Percentiles rank a stretch among this genome's conserved stretches.
phyloP scores from a whole-genome alignment of 2,888 invertebrate genomes.

The Didymodactylos carnosus region DNA sequence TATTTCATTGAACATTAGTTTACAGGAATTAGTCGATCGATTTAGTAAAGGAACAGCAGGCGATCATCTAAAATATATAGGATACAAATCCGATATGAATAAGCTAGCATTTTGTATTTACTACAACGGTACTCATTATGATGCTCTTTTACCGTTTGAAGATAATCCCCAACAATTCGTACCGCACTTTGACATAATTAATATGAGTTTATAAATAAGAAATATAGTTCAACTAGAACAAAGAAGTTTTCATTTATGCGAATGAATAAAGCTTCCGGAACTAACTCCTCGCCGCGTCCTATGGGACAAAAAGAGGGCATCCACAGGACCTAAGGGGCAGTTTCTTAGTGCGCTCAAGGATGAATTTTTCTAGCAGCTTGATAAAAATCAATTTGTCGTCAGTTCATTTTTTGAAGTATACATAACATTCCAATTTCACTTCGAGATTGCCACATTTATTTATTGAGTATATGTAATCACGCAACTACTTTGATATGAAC shows the following conservation, averaged over 20 bases:
- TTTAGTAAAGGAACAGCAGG: background rate
- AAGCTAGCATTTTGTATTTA: background rate
- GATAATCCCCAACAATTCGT: background rate
- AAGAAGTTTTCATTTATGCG: background rate
- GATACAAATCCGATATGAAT: background rate
- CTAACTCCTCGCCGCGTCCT: background rate
- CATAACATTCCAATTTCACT: too few relatives aligned
- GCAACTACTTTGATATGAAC: background rate
- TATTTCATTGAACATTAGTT: background rate
- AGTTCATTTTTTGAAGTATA: too few relatives aligned
- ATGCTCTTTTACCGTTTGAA: background rate
- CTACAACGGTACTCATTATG: background rate
- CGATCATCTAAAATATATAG: background rate
- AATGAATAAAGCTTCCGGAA: background rate
- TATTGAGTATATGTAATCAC: background rate
- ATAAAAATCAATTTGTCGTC: background rate
- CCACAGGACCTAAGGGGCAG: background rate
- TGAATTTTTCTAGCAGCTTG: background rate
- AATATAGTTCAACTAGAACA: background rate
- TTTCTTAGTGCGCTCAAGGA: background rate
- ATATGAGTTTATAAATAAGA: background rate
- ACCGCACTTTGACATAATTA: background rate
- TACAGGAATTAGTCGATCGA: background rate
- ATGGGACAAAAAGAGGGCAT: background rate
- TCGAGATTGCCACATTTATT: background rate